These are phyloP conservation scores for Ptychodera flava DNA, from an alignment of 35 echinoderm and acorn worm species.

Conservation along the genomic window DNA sequence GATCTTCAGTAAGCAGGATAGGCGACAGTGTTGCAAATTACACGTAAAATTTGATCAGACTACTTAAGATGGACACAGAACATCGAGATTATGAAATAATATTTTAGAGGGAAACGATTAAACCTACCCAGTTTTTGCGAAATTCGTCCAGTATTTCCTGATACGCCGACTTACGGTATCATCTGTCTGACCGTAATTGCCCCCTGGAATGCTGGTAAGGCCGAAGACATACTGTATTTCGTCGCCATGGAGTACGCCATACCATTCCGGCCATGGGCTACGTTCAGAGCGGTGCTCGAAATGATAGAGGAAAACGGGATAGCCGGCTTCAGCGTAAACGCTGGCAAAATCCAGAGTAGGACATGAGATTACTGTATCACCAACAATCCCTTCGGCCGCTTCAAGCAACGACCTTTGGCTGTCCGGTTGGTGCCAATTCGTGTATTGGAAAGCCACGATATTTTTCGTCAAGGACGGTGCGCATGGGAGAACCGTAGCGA, in stretches of 20 bases:
- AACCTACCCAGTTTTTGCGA: slow-evolving; percentile 90
- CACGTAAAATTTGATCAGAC: too few relatives aligned
- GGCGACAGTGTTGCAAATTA: too few relatives aligned
- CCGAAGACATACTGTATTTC: slow-evolving; percentile 80
- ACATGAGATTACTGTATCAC: slow-evolving; percentile 54
- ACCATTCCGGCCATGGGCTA: slow-evolving; percentile 78
- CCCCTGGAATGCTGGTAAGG: slow-evolving; percentile 41
- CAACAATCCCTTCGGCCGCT: slow-evolving; percentile 20
- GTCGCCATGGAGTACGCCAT: slow-evolving; percentile 89
- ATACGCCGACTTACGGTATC: slow-evolving; percentile 60
- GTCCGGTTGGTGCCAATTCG: slow-evolving; percentile 75
- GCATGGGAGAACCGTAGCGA: too few relatives aligned
- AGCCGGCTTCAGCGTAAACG: slow-evolving; percentile 29
- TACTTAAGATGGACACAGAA: too few relatives aligned
- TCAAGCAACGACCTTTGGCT: slow-evolving; percentile 43
- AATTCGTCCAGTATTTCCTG: slow-evolving; percentile 83
- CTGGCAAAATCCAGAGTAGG: slow-evolving; percentile 49
- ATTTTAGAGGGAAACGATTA: too few relatives aligned
- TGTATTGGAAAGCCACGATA: slow-evolving; percentile 91
- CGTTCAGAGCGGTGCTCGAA: slow-evolving; percentile 52
- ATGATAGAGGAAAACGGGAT: slow-evolving; percentile 59
- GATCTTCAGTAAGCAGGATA: too few relatives aligned
- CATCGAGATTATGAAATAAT: too few relatives aligned
- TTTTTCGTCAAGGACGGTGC: slow-evolving; percentile 50
- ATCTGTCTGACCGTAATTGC: slow-evolving; percentile 50